A percentile compares a stretch with the other conserved stretches of the same genome.
Evolutionary conservation across 2,888 invertebrate genomes (phyloP).

Genomic region (Coelopa pilipes): DNA sequence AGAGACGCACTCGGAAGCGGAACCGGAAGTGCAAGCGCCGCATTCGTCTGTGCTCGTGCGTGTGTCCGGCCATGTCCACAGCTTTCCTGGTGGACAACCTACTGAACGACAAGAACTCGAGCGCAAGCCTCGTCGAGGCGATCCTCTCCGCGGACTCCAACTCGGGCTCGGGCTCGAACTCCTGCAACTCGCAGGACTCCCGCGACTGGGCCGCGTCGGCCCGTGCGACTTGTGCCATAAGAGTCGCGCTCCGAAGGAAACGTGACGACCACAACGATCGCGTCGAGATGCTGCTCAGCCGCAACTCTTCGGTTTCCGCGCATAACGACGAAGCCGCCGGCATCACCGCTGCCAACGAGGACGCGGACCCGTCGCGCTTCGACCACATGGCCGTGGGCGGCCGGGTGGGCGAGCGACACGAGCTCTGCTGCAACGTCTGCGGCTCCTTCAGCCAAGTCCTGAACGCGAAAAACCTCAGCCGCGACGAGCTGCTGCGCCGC

Average conservation of each 20-base stretch:
- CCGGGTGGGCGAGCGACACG: constrained; percentile 50
- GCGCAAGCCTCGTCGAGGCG: constrained; percentile 46
- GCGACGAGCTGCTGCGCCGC: constrained; percentile 50
- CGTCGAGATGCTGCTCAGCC: constrained; percentile 59
- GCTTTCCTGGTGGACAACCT: constrained; percentile 65
- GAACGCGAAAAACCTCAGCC: constrained; percentile 52
- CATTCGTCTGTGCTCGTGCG: too few species aligned
- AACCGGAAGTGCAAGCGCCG: too few species aligned
- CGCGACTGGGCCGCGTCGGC: constrained; percentile 51
- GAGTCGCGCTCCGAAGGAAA: not conserved
- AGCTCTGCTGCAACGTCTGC: constrained; percentile 60
- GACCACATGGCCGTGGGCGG: constrained; percentile 41
- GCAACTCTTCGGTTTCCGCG: constrained; percentile 53
- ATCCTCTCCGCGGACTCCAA: constrained; percentile 47
- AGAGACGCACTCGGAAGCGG: not conserved
- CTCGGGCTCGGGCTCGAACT: not conserved
- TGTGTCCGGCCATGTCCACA: constrained; percentile 59
- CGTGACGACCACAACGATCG: constrained; percentile 27
- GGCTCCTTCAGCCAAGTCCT: constrained; percentile 55
- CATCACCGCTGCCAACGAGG: constrained; percentile 14
- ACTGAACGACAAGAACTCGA: constrained; percentile 59
- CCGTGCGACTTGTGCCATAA: too few species aligned
- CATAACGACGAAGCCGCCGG: constrained; percentile 47
- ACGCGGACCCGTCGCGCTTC: constrained; percentile 38
- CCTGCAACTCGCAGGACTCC: constrained; percentile 46